These are phyloP conservation scores for Drosophila mojavensis DNA, from an alignment of 1,140 invertebrate species.

Conservation along the genomic window DNA sequence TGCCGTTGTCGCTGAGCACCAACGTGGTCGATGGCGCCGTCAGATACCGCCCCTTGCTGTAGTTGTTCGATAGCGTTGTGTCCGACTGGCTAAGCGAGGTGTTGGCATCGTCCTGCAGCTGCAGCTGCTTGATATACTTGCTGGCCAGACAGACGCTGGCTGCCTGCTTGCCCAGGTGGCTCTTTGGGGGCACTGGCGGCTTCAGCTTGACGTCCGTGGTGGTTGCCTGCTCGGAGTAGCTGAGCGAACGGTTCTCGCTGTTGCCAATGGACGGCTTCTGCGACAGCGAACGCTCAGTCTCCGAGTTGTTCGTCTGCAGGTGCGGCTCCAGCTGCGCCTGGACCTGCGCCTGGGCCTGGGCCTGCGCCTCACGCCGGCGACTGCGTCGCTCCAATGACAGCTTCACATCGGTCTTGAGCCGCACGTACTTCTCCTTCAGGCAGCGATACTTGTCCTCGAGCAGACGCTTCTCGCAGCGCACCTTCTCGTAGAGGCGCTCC, in stretches of 20 bases:
- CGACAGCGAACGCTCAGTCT: slow-evolving; percentile 90
- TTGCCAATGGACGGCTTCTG: slow-evolving; percentile 85
- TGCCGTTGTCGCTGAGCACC: slow-evolving; percentile 74
- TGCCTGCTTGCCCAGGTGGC: slow-evolving; percentile 57
- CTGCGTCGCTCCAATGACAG: slow-evolving; percentile 86
- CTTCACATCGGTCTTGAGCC: slow-evolving; percentile 91
- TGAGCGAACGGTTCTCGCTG: slow-evolving; percentile 76
- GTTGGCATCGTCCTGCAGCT: slow-evolving; percentile 73
- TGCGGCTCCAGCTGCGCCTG: not conserved
- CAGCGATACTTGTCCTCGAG: slow-evolving; percentile 91
- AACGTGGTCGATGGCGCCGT: slow-evolving; percentile 12
- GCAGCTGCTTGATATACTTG: slow-evolving; percentile 77
- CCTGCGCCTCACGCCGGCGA: slow-evolving; percentile 86
- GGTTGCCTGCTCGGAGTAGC: slow-evolving; percentile 65
- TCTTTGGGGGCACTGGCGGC: slow-evolving; percentile 69
- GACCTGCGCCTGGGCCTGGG: slow-evolving; percentile 4
- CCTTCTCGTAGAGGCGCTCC: slow-evolving; percentile 87
- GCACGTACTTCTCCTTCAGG: slow-evolving; percentile 91
- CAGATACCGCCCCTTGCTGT: slow-evolving; percentile 63
- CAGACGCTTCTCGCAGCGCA: slow-evolving; percentile 89
- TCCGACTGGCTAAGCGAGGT: slow-evolving; percentile 82
- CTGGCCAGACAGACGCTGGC: slow-evolving; percentile 45
- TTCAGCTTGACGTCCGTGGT: slow-evolving; percentile 45
- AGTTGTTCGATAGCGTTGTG: slow-evolving; percentile 81
- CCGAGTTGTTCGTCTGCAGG: slow-evolving; percentile 55